Conservation (phyloP, 2,888 invertebrate genomes). For the Criorhina ranunculi region DNA sequence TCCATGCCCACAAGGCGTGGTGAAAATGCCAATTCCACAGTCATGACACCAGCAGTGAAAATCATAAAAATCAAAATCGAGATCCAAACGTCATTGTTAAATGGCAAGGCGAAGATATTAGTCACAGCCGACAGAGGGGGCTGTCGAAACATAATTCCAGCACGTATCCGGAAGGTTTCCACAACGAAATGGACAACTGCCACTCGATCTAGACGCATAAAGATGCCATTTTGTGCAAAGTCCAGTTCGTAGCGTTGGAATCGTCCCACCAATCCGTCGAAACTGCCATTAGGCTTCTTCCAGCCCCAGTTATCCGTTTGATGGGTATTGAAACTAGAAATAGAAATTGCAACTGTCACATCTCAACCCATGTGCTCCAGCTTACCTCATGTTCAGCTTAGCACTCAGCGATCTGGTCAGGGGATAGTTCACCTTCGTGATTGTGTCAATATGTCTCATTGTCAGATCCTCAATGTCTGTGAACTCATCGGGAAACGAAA, state of each 20-base stretch:
- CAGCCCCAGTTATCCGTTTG: constrained; percentile 86
- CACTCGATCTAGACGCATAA: constrained; percentile 87
- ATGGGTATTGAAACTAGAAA: constrained; percentile 82
- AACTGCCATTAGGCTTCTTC: constrained; percentile 86
- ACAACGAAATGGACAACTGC: constrained; percentile 85
- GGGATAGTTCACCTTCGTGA: constrained; percentile 84
- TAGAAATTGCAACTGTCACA: not conserved
- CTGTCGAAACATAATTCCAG: constrained; percentile 87
- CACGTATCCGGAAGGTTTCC: constrained; percentile 85
- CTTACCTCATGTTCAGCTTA: constrained; percentile 84
- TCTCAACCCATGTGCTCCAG: not conserved
- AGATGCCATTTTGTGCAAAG: constrained; percentile 85
- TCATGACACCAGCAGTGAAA: constrained; percentile 80
- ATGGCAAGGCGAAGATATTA: constrained; percentile 87
- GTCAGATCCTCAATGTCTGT: constrained; percentile 83
- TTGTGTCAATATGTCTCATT: constrained; percentile 84
- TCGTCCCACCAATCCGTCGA: constrained; percentile 86
- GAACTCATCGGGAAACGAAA: constrained; percentile 83
- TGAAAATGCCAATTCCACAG: constrained; percentile 80
- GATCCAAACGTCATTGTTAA: constrained; percentile 86
- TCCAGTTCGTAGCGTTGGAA: constrained; percentile 86
- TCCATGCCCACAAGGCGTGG: constrained; percentile 79
- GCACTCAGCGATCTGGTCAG: constrained; percentile 82
- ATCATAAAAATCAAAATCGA: constrained; percentile 81
- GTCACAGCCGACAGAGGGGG: constrained; percentile 87